Evolutionary conservation across 2,888 invertebrate genomes (phyloP).

Genomic region (Periphyllus acericola): DNA sequence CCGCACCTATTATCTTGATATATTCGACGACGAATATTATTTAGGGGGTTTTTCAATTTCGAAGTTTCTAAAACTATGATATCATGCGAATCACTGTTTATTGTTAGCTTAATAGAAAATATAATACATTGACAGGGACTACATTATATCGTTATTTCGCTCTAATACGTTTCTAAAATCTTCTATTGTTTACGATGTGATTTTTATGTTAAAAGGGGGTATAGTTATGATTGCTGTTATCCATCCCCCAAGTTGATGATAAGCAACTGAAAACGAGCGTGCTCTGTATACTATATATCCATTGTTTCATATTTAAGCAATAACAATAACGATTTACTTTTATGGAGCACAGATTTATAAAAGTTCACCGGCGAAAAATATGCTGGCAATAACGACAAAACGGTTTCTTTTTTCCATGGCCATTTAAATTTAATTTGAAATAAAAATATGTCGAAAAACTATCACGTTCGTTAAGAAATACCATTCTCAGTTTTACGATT

Average conservation of each 20-base stretch:
- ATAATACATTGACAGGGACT: not conserved
- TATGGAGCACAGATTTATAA: slow-evolving; percentile 58
- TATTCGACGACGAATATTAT: no score
- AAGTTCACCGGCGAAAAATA: slow-evolving; percentile 46
- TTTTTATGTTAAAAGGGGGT: not conserved
- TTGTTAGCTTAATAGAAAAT: not conserved
- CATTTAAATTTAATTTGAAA: slow-evolving; percentile 52
- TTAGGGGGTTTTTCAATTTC: not conserved
- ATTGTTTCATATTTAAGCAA: slow-evolving; percentile 61
- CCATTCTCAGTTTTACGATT: slow-evolving; percentile 18
- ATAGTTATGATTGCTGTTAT: not conserved
- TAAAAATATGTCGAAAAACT: slow-evolving; percentile 44
- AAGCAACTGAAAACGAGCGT: slow-evolving; percentile 52
- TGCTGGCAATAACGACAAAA: slow-evolving; percentile 49
- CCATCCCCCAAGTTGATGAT: slow-evolving; percentile 2
- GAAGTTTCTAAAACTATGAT: not conserved
- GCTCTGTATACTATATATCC: slow-evolving; percentile 27
- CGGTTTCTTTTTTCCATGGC: slow-evolving; percentile 27
- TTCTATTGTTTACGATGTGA: not conserved
- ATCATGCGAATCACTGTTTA: not conserved
- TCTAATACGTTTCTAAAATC: not conserved
- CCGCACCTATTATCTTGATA: not conserved
- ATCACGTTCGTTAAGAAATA: slow-evolving; percentile 41
- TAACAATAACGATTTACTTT: slow-evolving; percentile 60
- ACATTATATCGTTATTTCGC: not conserved